Evolutionary conservation across 2,797 vertebrate genomes (phyloP), one percentile per base, ranked within the genome.

Genomic region (Acanthopagrus latus): DNA sequence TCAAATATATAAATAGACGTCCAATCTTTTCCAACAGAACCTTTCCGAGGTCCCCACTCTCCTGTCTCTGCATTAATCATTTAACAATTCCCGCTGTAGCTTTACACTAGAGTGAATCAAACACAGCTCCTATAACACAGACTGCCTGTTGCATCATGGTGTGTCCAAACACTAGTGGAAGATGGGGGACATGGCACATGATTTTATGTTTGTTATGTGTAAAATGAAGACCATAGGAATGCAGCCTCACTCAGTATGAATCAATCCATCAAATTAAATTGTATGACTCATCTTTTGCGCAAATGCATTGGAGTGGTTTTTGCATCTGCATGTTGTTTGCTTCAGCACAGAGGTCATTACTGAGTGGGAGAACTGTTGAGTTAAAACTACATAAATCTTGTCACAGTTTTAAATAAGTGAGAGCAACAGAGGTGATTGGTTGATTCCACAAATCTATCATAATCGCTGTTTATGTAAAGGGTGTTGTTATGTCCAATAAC

Each of bases 141-240:
- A 4, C 9, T 46, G 55, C 25, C 43, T 57, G 51, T 66, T 74
- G 68, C 68, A 64, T 72, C 69, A 57, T 9, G 20, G 38, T 48
- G 60, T 23, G 18, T 65, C 65, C 51, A 60, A 48, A 50, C n/a
- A 69, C 55, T 18, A 33, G 29, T 48, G 57, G 46, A 51, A 82
- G 38, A 25, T 73, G 21, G 50, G 48, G 56, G 43, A 56, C 17
- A 5, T 23, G 47, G 38, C 23, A 14, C 59, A 7, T 47, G 23
- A 58, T 10, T 43, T 29, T n/a, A 68, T 0, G 6, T 51, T 21
- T 60, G 21, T 27, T 50, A 33, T 11, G 21, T 33, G 43, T 7
- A 51, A 54, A 25, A 9, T 48, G 13, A 44, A 58, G 44, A 57
- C 9, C 21, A 38, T 54, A 20, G n/a, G 46, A 64, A 47, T 43